Percentiles rank a stretch among this genome's conserved stretches.
Conservation (phyloP, 2,888 invertebrate genomes). For the Cantharis flavilabris region DNA sequence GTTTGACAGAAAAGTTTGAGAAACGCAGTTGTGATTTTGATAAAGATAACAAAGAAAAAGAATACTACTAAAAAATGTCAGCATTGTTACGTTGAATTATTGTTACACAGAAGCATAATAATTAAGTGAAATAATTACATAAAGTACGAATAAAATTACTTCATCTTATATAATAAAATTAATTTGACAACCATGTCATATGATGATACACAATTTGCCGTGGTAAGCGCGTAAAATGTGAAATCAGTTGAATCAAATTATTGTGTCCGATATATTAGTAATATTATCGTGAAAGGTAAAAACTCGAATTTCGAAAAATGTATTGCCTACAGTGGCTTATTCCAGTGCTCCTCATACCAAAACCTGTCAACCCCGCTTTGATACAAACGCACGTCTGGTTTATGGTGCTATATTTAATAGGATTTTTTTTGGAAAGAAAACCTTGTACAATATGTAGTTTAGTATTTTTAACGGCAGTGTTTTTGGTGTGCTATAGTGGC, state of each 20-base stretch:
- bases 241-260: neutral
- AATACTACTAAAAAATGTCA: neutral
- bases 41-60: neutral
- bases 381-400: constrained; percentile 97
- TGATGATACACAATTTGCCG: neutral
- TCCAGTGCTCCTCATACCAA: constrained; percentile 95
- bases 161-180: neutral
- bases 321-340: constrained; percentile 98
- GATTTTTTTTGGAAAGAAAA: constrained; percentile 95
- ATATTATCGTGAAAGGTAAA: neutral
- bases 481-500: constrained; percentile 94
- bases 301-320: constrained; percentile 60
- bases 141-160: neutral
- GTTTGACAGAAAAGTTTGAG: neutral
- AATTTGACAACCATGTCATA: neutral
- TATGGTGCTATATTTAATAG: constrained; percentile 93
- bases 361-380: constrained; percentile 94
- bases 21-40: neutral
- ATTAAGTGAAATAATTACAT: neutral
- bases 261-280: neutral
- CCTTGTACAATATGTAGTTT: constrained; percentile 97
- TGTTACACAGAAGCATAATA: neutral
- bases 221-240: neutral
- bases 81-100: neutral
- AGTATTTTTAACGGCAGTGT: constrained; percentile 91